Evolutionary conservation across 2,888 invertebrate species (phyloP), one percentile per base, ranked within the genome.

Genomic region (Orgyia antiqua): DNA sequence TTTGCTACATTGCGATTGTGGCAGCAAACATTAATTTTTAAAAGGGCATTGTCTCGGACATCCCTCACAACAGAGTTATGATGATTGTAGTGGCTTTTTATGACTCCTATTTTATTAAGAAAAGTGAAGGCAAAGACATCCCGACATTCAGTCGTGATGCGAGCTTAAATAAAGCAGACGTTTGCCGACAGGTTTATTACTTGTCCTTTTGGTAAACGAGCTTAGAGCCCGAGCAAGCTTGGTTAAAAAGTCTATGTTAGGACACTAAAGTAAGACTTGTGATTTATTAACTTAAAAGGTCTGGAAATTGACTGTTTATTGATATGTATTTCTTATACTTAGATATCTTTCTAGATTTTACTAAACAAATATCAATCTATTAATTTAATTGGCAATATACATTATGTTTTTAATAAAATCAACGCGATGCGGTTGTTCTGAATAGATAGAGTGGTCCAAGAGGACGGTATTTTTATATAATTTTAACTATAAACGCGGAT

Each of bases 61-160:
- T 62, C 68, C 68, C 51, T 56, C 53, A 51, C 49, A 38, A 46
- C 45, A 58, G 52, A 63, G 74, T 82, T 84, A 84, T 80, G 73
- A 80, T 82, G 83, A 84, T 83, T 83, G 80, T 79, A 83, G 83
- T 82, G 82, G 66, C 61, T 71, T 77, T 82, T 80, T 84, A 82
- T 65, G 74, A 67, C 56, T 52, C 39, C 55, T 69, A 68, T 67
- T 82, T 79, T 77, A 80, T 80, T 79, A 74, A 66, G 64, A 65
- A 70, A 75, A 78, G 73, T 76, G 73, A 66, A 57, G 69, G 28
- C 33, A 24, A 39, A 62, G 60, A 60, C 56, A 50, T 65, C 60
- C 51, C 44, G 58, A 58, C 66, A 67, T 70, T 64, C 56, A 58
- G 62, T 53, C 41, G 62, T 51, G 63, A 69, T 65, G 70, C 59